phyloP scores from a whole-genome alignment of 2,888 invertebrate species.

The Drosophila kuntzei region DNA sequence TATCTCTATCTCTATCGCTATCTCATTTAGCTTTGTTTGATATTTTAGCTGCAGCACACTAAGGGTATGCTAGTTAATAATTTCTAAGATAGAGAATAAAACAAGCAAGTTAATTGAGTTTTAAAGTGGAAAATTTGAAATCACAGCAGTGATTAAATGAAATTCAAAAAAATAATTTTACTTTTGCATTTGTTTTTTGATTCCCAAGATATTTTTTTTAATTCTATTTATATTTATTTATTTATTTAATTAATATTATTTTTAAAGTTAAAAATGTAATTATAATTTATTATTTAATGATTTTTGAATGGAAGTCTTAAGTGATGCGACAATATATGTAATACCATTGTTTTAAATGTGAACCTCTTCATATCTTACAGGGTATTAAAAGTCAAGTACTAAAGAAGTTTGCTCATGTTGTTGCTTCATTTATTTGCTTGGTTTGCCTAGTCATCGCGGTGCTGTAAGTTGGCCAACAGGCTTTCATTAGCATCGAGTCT shows the following conservation, averaged over 20 bases:
- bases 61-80: neutral
- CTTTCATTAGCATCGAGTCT: slow-evolving; percentile 49
- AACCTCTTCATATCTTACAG: neutral
- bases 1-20: neutral
- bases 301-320: too few relatives aligned
- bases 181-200: too few relatives aligned
- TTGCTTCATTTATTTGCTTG: slow-evolving; percentile 6
- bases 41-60: neutral
- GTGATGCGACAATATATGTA: too few relatives aligned
- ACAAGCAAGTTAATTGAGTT: neutral
- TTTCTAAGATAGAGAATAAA: neutral
- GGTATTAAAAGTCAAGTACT: slow-evolving; percentile 3
- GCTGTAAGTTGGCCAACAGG: slow-evolving; percentile 16
- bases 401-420: neutral
- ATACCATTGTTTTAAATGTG: too few relatives aligned
- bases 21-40: neutral
- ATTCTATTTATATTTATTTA: too few relatives aligned
- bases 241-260: too few relatives aligned
- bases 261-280: too few relatives aligned
- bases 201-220: too few relatives aligned
- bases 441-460: slow-evolving; percentile 39
- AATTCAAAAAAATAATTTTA: too few relatives aligned
- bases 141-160: too few relatives aligned
- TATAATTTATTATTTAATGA: too few relatives aligned
- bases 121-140: neutral